Conservation (phyloP, 2,113 vertebrate species). For the Leucoraja erinaceus region DNA sequence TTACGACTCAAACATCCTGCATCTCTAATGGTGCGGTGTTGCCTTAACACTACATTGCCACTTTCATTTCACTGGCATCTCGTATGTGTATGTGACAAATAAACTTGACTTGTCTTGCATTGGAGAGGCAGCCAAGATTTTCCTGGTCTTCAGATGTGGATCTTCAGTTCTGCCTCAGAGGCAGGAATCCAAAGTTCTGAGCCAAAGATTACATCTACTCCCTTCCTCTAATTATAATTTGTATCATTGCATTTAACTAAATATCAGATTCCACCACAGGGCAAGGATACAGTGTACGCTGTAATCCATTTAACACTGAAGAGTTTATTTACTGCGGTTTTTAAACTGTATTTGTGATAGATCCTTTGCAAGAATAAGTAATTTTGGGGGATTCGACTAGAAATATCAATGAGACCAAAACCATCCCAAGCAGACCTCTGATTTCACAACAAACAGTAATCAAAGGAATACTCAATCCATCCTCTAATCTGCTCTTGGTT, state of each 20-base stretch:
- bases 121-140: neutral
- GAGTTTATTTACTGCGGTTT: neutral
- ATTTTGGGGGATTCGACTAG: neutral
- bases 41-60: neutral
- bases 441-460: neutral
- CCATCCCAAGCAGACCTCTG: neutral
- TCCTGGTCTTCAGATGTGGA: neutral
- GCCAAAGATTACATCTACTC: neutral
- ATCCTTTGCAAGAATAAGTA: neutral
- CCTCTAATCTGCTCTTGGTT: neutral
- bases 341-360: neutral
- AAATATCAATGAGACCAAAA: neutral
- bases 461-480: slow-evolving; percentile 6
- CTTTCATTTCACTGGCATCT: too few relatives aligned
- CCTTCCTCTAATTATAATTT: neutral
- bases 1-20: too few relatives aligned
- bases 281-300: too few relatives aligned
- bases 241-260: neutral
- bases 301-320: neutral
- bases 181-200: neutral
- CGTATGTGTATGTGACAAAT: too few relatives aligned
- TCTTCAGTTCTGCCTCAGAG: neutral
- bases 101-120: too few relatives aligned
- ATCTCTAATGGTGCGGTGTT: too few relatives aligned
- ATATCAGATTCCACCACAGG: neutral